Evolutionary conservation across 2,888 invertebrate genomes (phyloP).

Genomic region (Lumbricus terrestris): DNA sequence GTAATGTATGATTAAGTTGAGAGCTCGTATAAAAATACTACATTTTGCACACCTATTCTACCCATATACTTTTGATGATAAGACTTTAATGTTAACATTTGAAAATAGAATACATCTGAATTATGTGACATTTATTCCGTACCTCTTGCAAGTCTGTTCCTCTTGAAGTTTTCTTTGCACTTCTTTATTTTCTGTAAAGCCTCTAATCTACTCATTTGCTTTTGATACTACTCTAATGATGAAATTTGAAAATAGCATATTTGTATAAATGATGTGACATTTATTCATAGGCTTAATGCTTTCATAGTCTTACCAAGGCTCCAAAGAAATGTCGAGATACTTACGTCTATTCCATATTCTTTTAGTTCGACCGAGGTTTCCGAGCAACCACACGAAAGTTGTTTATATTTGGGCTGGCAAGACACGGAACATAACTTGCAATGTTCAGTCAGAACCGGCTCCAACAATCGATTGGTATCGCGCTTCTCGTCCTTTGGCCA

Average conservation of each 20-base stretch:
- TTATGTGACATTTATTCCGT: neutral
- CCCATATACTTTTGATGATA: neutral
- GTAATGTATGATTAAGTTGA: neutral
- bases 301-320: neutral
- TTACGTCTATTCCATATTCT: neutral
- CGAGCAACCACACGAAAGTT: slow-evolving; percentile 4
- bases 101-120: neutral
- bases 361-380: slow-evolving; percentile 20
- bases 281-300: no score
- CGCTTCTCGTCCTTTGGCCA: neutral
- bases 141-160: neutral
- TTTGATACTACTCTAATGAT: no score
- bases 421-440: slow-evolving; percentile 37
- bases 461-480: slow-evolving; percentile 33
- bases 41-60: neutral
- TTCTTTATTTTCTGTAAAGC: neutral
- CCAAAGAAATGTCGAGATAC: neutral
- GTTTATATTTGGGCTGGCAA: slow-evolving; percentile 38
- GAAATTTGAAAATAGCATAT: no score
- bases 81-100: neutral
- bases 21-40: neutral
- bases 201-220: no score
- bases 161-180: neutral
- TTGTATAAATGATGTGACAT: no score
- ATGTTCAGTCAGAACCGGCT: slow-evolving; percentile 31